Evolutionary conservation across 2,113 vertebrate genomes (phyloP), one percentile per base, ranked within the genome.

Genomic region (Stegostoma tigrinum): DNA sequence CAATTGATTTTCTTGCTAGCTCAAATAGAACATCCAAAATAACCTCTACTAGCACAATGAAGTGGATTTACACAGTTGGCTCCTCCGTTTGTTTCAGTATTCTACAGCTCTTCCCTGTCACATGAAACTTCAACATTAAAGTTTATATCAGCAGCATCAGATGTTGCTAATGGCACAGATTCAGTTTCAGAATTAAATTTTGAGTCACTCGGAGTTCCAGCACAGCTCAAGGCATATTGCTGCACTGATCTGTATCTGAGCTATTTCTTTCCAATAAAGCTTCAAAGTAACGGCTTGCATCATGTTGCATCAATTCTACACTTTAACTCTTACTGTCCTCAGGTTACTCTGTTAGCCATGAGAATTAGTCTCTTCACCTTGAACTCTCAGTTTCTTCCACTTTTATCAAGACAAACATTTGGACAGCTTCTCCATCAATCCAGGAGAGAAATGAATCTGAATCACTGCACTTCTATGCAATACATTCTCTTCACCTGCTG

Each of bases 111-210:
- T 64, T 17, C 17, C 38, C 86, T 89, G 27, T 21, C 52, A 90
- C 89, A n/a, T 2, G 34, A 64, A 66, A 64, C 55, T 27, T n/a
- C n/a, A 61, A 91, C 55, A 91, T 91, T 91, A 66, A 64, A n/a
- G 55, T 91, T 91, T 30, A 64, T 91, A 91, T 38, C 89, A 91
- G 55, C 89, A 38, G 4, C 55, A 64, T 91, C 89, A 91, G 89
- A 61, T n/a, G 48, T 30, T 90, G 87, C 34, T 90, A 90, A 91
- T 64, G 55, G 89, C 27, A 64, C 17, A 21, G 34, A 38, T 91
- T 64, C 30, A 64, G 89, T 89, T 89, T 89, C 52, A 89, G 48
- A 55, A 27, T 89, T 52, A 89, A 52, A 89, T 61, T 61, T 89
- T 5, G 86, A 89, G 86, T 34, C 86, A 21, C 14, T 21, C 14